Base-by-base conservation (phyloP, 2,797 vertebrate species). In the Crypturellus tataupa region DNA sequence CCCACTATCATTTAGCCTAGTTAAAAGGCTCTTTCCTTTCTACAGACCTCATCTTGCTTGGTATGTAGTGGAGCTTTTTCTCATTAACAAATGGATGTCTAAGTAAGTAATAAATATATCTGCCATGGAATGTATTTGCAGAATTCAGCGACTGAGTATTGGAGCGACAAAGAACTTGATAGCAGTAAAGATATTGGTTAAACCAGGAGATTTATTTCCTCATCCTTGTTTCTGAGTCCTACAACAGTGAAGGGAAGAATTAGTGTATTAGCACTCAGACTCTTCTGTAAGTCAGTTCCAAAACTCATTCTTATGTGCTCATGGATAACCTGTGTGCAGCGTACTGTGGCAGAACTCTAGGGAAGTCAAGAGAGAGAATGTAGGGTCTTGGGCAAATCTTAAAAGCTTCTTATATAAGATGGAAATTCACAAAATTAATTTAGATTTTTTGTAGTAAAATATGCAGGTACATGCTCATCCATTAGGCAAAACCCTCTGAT, bases 21-120 rank as follows among this genome's bases (percentile, higher is more conserved):
- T 69, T 84, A 72, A 35, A 19, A 79, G 49, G 86, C 81, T 72
- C 27, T 93, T 94, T 89, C 59, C 33, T 87, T n/a, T 56, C 55
- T 84, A 8, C 11, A 88, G 69, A 59, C 76, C 85, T 87, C 76
- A 72, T 85, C 65, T 87, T 87, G 19, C 14, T 80, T 76, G 24
- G 7, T 78, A 18, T 37, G 6, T 37, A 85, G 18, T 60, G 51
- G 44, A 40, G 68, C 18, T 69, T 96, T 92, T 80, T 15, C 7
- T 44, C 35, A 40, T 14, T 60, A 81, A 55, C 67, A 81, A 35
- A 63, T n/a, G 31, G 47, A 89, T 47, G 60, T 56, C 60, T 78
- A 89, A 83, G 0, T 0, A 70, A 20, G 20, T 9, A 42, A 79
- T 70, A 69, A 80, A 85, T 51, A 25, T 29, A 42, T 23, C 19